These are phyloP conservation scores for Chesias legatella DNA, from an alignment of 2,888 invertebrate genomes.

Conservation along the genomic window DNA sequence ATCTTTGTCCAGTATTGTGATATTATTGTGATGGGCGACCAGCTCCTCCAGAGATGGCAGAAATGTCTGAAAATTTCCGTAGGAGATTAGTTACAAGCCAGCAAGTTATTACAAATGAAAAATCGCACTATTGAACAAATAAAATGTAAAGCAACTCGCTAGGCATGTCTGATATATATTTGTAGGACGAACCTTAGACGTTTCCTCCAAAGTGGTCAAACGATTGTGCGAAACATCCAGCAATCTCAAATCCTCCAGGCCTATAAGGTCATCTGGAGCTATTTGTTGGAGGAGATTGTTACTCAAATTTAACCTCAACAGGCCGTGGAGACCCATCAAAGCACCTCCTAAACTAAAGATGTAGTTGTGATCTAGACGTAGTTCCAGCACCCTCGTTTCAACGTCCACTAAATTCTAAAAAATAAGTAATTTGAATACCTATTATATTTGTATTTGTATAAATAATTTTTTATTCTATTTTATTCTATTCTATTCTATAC, in stretches of 20 bases:
- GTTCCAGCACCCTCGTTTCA: constrained; percentile 85
- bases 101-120: neutral
- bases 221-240: constrained; percentile 90
- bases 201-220: constrained; percentile 88
- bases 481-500: too few species aligned
- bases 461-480: too few species aligned
- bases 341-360: constrained; percentile 86
- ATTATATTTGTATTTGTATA: too few species aligned
- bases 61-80: constrained; percentile 82
- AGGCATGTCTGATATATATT: neutral
- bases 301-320: constrained; percentile 86
- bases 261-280: constrained; percentile 88
- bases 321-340: constrained; percentile 86
- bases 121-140: constrained; percentile 3
- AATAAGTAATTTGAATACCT: constrained; percentile 5
- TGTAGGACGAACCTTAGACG: constrained; percentile 84
- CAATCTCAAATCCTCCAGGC: constrained; percentile 85
- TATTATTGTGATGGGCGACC: constrained; percentile 87
- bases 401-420: constrained; percentile 88
- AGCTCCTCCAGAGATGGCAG: constrained; percentile 88
- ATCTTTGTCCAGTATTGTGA: constrained; percentile 87
- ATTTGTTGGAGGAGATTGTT: constrained; percentile 87
- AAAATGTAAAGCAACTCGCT: too few species aligned
- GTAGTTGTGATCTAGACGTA: constrained; percentile 87
- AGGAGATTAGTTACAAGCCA: neutral